These are phyloP conservation scores for Paramormyrops kingsleyae DNA, from an alignment of 2,113 vertebrate genomes.

Conservation along the genomic window DNA sequence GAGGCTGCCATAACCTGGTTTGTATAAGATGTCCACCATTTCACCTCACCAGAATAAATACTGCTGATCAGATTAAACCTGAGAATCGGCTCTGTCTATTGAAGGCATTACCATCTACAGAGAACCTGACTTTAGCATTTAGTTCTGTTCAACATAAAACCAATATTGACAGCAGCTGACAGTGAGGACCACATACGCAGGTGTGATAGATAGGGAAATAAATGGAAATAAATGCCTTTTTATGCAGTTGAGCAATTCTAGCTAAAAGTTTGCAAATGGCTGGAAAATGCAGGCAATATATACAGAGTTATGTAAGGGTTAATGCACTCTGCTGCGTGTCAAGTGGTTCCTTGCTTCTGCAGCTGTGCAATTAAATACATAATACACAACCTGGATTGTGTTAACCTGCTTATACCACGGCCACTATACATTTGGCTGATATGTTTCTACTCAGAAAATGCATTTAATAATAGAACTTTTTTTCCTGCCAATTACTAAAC, in stretches of 20 bases:
- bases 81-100: not conserved
- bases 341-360: not conserved
- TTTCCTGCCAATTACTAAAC: not conserved
- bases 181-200: not conserved
- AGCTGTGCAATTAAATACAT: not conserved
- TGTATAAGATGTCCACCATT: constrained; percentile 31
- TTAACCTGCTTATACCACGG: not conserved
- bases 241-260: not conserved
- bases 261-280: not conserved
- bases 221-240: not conserved
- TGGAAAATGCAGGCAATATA: not conserved
- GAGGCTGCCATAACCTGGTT: constrained; percentile 82
- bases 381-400: not conserved
- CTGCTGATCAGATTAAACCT: not conserved
- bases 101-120: not conserved
- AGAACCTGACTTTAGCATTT: not conserved
- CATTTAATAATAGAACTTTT: not conserved
- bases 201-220: not conserved
- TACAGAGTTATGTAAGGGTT: not conserved
- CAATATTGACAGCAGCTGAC: not conserved
- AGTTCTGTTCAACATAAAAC: not conserved
- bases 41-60: not conserved
- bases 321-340: not conserved
- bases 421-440: not conserved
- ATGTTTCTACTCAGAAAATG: not conserved